Evolutionary conservation across 2,888 invertebrate genomes (phyloP), one percentile per base, ranked within the genome.

Genomic region (Melangyna quadrimaculata): DNA sequence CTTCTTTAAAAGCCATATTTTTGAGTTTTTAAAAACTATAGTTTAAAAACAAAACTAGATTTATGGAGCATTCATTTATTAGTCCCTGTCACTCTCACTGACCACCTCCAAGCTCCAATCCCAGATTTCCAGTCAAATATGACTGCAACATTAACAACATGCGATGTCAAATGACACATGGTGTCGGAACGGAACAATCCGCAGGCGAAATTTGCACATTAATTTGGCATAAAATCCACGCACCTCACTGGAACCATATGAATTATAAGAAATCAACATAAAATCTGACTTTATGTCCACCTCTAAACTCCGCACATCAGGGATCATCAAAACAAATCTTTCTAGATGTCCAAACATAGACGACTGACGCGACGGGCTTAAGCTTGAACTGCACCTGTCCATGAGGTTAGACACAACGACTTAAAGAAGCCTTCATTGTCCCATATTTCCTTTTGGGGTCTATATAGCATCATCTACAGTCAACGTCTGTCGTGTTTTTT

Each of bases 31-130:
- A n/a, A n/a, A n/a, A n/a, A n/a, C n/a, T n/a, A n/a, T n/a, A n/a
- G n/a, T n/a, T n/a, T n/a, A n/a, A n/a, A n/a, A n/a, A n/a, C n/a
- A n/a, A n/a, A n/a, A n/a, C n/a, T n/a, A n/a, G n/a, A n/a, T n/a
- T n/a, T n/a, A n/a, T n/a, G n/a, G n/a, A n/a, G n/a, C n/a, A n/a
- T n/a, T n/a, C n/a, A n/a, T n/a, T n/a, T n/a, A n/a, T n/a, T n/a
- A n/a, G 43, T 40, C 65, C 22, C 83, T n/a, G n/a, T n/a, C n/a
- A n/a, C 79, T 79, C 79, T 84, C 75, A 79, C 83, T 84, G 79
- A 79, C 71, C 71, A n/a, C n/a, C n/a, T n/a, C n/a, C n/a, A n/a
- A n/a, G n/a, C n/a, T 51, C 59, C 67, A 84, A 48, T 19, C 19
- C 10, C 10, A 45, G 22, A 6, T 78, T 70, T 51, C 19, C 24